Evolutionary conservation across 2,888 invertebrate species (phyloP), one percentile per base, ranked within the genome.

Genomic region (Horisme vitalbata): DNA sequence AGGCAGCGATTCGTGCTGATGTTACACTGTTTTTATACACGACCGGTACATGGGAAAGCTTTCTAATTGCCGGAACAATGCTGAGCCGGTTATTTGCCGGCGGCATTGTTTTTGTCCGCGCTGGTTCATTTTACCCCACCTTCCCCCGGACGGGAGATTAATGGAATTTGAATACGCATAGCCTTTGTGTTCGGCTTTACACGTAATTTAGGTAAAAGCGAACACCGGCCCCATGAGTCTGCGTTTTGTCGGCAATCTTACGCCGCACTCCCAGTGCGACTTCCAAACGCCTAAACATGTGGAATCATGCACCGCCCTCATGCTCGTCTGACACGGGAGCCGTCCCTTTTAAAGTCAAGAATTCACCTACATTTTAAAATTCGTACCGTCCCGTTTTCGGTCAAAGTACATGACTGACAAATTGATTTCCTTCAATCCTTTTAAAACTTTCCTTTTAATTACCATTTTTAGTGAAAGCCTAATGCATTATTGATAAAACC

Each of bases 1-100:
- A 87, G 86, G 84, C 83, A 84, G 84, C 85, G 83, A 86, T 85
- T 86, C 87, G 84, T 85, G 87, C 87, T 86, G 86, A 86, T 87
- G 87, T 85, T 86, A 85, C 87, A 83, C 79, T 87, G 88, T 89
- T 89, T 88, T 88, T 88, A 89, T 87, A 88, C 88, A 85, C 85
- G 86, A 72, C 83, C 83, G 81, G 84, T 88, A 88, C 88, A 88
- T 85, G 88, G 88, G 86, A 90, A 90, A 89, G 87, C 90, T 89
- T 88, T 89, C 90, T 90, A 89, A 89, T 89, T 90, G 90, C 86
- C 87, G 88, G 86, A 88, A 89, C 89, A 90, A 89, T 88, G 87
- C 87, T 84, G 87, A 87, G 85, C 88, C 82, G 86, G 88, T 87
- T 88, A 87, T 89, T 85, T 83, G 88, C 88, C 85, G 79, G 79